Evolutionary conservation across 2,797 vertebrate species (phyloP).

Genomic region (Morelia viridis): DNA sequence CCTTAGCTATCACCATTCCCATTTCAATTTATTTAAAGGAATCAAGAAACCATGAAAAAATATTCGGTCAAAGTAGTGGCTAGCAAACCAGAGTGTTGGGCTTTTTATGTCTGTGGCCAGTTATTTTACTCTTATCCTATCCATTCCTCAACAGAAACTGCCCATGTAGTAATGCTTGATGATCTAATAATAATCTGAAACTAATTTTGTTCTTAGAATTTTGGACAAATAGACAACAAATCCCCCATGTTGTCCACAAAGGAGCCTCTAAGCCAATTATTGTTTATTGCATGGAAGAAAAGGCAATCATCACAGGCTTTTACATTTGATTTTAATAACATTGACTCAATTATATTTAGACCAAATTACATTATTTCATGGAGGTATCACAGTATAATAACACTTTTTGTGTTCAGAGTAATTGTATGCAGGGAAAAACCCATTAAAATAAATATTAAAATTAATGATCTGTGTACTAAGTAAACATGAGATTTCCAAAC

Average conservation of each 20-base stretch:
- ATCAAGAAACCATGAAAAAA: slow-evolving; percentile 42
- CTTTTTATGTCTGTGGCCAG: neutral
- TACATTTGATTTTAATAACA: neutral
- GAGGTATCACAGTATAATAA: neutral
- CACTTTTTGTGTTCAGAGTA: neutral
- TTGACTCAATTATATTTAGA: slow-evolving; percentile 1
- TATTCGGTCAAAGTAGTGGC: slow-evolving; percentile 39
- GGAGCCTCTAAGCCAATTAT: neutral
- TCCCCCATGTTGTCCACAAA: neutral
- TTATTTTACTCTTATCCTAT: slow-evolving; percentile 13
- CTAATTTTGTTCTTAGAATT: slow-evolving; percentile 7
- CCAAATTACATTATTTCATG: slow-evolving; percentile 2
- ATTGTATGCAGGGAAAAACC: neutral
- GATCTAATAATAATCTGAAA: slow-evolving; percentile 14
- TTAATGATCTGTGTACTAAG: neutral
- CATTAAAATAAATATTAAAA: neutral
- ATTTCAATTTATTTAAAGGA: slow-evolving; percentile 55
- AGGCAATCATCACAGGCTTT: neutral
- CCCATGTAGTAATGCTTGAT: neutral
- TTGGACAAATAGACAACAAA: slow-evolving; percentile 8
- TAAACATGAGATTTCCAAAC: neutral
- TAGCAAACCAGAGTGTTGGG: neutral
- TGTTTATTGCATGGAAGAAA: neutral
- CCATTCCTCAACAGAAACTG: neutral
- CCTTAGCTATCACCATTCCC: slow-evolving; percentile 56